Percentiles rank a stretch among this genome's conserved stretches.
Conservation (phyloP, 2,888 invertebrate species). For the Temnothorax ravouxi region DNA sequence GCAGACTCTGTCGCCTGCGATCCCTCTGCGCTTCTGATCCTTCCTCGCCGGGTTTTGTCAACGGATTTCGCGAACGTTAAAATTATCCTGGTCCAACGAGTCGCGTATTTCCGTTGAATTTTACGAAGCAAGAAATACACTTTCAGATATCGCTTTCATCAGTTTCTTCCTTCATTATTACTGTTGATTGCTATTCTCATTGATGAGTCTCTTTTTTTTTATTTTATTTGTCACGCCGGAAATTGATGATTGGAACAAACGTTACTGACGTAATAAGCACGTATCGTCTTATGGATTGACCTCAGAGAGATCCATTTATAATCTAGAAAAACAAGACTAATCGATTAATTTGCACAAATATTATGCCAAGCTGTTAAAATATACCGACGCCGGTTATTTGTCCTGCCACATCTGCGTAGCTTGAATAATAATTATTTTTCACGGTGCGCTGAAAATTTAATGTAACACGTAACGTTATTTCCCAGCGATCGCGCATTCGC, state of each 20-base stretch:
- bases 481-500: not conserved
- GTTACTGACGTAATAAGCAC: not conserved
- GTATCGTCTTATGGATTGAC: not conserved
- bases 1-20: not conserved
- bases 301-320: not conserved
- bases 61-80: not conserved
- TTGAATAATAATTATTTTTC: not conserved
- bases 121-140: not conserved
- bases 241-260: not conserved
- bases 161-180: not conserved
- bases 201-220: not conserved
- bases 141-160: not conserved
- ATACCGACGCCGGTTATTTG: not conserved
- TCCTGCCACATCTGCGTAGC: not conserved
- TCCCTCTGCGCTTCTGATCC: no score
- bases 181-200: not conserved
- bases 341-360: conserved; percentile 9
- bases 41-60: not conserved
- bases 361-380: not conserved
- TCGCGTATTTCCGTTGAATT: not conserved
- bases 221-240: not conserved
- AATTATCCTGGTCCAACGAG: not conserved
- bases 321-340: not conserved
- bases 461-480: conserved; percentile 1
- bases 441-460: not conserved